Percentiles rank a stretch among this genome's conserved stretches.
Conservation (phyloP, 30 jellyfish, hydroid and myxozoan species). For the Mastigias papua region DNA sequence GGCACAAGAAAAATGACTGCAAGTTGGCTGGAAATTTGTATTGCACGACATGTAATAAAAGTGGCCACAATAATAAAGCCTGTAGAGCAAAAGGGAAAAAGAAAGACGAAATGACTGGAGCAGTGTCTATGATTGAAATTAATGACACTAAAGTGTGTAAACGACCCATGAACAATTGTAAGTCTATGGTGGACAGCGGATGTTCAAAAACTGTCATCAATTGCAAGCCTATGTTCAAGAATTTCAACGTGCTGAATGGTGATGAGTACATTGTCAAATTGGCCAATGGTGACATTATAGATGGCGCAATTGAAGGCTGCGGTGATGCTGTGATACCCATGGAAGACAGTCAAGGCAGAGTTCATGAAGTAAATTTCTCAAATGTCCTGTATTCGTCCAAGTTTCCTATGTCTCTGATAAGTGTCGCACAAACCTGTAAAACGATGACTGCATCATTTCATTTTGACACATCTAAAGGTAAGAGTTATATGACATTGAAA, state of each 20-base stretch:
- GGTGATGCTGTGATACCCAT: slow-evolving; percentile 1
- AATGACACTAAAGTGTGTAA: not conserved
- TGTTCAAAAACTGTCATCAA: slow-evolving; percentile 3
- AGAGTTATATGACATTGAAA: slow-evolving; percentile 1
- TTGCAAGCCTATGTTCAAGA: slow-evolving; percentile 5
- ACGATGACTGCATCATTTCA: not conserved
- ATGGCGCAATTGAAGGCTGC: not conserved
- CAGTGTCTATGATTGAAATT: slow-evolving; percentile 5
- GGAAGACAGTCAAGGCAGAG: slow-evolving; percentile 8
- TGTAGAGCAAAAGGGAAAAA: not conserved
- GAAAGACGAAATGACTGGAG: not conserved
- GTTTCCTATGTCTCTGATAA: slow-evolving; percentile 9
- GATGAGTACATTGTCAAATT: not conserved
- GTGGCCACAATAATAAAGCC: not conserved
- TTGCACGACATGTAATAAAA: not conserved
- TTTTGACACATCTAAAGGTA: slow-evolving; percentile 1
- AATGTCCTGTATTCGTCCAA: slow-evolving; percentile 7
- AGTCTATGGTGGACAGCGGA: slow-evolving; percentile 10
- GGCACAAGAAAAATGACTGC: not conserved
- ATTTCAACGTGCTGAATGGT: slow-evolving; percentile 1
- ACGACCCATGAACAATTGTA: slow-evolving; percentile 1
- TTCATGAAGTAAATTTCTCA: not conserved
- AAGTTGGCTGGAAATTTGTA: not conserved
- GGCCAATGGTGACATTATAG: not conserved
- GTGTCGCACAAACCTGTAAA: slow-evolving; percentile 10